These are phyloP conservation scores for Tribolium freemani DNA, from an alignment of 2,888 invertebrate species.

Conservation along the genomic window DNA sequence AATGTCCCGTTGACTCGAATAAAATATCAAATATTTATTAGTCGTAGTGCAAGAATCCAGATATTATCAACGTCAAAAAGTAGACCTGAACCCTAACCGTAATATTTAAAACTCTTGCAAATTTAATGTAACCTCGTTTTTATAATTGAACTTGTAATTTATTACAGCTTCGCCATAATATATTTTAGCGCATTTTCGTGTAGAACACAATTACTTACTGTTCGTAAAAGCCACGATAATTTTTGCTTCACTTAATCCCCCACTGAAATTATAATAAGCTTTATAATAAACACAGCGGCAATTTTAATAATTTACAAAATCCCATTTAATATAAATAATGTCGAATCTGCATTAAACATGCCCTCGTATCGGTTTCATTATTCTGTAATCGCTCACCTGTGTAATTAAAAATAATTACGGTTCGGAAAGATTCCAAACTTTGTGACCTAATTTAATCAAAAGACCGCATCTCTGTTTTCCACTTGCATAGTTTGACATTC, in stretches of 20 bases:
- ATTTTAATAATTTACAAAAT: neutral
- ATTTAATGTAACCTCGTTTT: constrained; percentile 35
- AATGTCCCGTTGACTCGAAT: constrained; percentile 28
- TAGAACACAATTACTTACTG: constrained; percentile 4
- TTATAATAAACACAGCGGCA: constrained; percentile 1
- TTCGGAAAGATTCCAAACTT: neutral
- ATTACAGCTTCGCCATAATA: constrained; percentile 22
- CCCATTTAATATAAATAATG: neutral
- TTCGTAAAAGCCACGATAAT: constrained; percentile 8
- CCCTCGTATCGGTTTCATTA: neutral
- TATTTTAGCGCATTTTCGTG: constrained; percentile 25
- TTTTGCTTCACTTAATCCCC: constrained; percentile 9
- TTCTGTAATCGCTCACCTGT: neutral
- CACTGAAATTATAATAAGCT: constrained; percentile 18
- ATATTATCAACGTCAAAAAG: constrained; percentile 33
- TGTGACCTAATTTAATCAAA: constrained; percentile 7
- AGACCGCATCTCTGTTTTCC: neutral
- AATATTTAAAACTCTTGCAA: constrained; percentile 25
- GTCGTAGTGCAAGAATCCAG: constrained; percentile 27
- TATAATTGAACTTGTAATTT: constrained; percentile 30
- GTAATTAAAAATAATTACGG: constrained; percentile 8
- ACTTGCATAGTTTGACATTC: constrained; percentile 2
- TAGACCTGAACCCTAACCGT: constrained; percentile 17
- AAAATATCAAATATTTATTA: constrained; percentile 36
- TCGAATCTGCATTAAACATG: neutral